Base-by-base conservation (phyloP, 2,113 vertebrate genomes). In the Oncorhynchus gorbuscha region DNA sequence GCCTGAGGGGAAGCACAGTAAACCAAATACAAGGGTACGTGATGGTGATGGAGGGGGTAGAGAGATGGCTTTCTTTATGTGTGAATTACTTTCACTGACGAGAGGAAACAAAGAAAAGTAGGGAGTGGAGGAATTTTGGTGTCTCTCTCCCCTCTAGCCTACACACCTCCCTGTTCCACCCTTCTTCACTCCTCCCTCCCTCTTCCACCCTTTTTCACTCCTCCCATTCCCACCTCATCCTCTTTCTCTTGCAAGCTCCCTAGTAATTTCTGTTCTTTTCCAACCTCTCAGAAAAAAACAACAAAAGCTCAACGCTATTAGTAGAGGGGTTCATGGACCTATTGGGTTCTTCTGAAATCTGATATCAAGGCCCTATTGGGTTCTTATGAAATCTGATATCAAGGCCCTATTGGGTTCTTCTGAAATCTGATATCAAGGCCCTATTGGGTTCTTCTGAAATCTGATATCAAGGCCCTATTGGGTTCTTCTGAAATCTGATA, bases 201-300 rank as follows among this genome's bases (percentile, higher is more conserved):
- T 55, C 14, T 83, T 75, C 72, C 72, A 79, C 77, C 65, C 78
- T 55, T 67, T 58, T 74, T 72, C 80, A 79, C 77, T 65, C 67
- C 58, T 58, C 69, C 66, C 55, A 11, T 11, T 45, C 8, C 70
- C 66, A 5, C 8, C 24, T 75, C 65, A 58, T 48, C 48, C 24
- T 45, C 39, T 59, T 32, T 51, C 22, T 32, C 61, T 64, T 16
- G 22, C 64, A 28, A 9, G 8, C 39, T 45, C 2, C 39, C 39
- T 45, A 45, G 8, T 11, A 11, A 45, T 9, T 9, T 66, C 61
- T 64, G 8, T 64, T 11, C 14, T 35, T 62, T 62, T 73, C 64
- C 22, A 26, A 66, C 64, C 9, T 30, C 22, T 16, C 12, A 13
- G 11, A 8, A 72, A 55, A 55, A 55, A 4, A 32, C 3, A 32